These are phyloP conservation scores for Gymnoscelis rufifasciata DNA, from an alignment of 2,888 invertebrate genomes.

Conservation along the genomic window DNA sequence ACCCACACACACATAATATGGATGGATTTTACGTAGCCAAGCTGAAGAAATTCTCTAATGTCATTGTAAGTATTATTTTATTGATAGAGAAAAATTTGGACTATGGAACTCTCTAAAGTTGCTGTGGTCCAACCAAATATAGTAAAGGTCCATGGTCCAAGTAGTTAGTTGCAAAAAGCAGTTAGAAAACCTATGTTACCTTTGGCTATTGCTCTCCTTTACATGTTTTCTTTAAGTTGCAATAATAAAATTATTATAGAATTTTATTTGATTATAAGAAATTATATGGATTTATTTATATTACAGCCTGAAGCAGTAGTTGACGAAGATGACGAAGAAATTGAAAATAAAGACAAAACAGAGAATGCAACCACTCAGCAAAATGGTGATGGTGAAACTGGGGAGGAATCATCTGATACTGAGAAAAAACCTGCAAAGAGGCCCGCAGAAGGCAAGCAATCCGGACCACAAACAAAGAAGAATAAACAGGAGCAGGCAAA, in stretches of 20 bases:
- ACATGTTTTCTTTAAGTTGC: too few species aligned
- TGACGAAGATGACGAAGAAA: slow-evolving; percentile 62
- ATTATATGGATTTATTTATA: not conserved
- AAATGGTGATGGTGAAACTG: slow-evolving; percentile 49
- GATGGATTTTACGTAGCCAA: slow-evolving; percentile 99
- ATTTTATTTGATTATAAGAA: too few species aligned
- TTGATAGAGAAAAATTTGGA: too few species aligned
- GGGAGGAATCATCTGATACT: slow-evolving; percentile 24
- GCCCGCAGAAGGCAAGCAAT: slow-evolving; percentile 33
- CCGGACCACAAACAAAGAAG: slow-evolving; percentile 52
- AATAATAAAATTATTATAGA: too few species aligned
- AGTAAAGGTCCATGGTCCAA: too few species aligned
- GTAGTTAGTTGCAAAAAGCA: too few species aligned
- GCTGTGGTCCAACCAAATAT: too few species aligned
- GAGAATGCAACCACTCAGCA: slow-evolving; percentile 34
- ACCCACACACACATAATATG: slow-evolving; percentile 99
- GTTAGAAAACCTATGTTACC: too few species aligned
- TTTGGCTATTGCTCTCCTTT: too few species aligned
- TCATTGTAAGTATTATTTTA: slow-evolving; percentile 62
- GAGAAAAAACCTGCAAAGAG: slow-evolving; percentile 45
- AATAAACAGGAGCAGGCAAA: slow-evolving; percentile 40
- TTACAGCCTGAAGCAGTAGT: slow-evolving; percentile 65
- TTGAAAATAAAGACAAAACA: slow-evolving; percentile 31
- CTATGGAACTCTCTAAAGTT: too few species aligned
- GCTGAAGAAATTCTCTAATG: slow-evolving; percentile 96